Conservation (phyloP, 35 echinoderm and acorn worm species). For the Lytechinus variegatus region DNA sequence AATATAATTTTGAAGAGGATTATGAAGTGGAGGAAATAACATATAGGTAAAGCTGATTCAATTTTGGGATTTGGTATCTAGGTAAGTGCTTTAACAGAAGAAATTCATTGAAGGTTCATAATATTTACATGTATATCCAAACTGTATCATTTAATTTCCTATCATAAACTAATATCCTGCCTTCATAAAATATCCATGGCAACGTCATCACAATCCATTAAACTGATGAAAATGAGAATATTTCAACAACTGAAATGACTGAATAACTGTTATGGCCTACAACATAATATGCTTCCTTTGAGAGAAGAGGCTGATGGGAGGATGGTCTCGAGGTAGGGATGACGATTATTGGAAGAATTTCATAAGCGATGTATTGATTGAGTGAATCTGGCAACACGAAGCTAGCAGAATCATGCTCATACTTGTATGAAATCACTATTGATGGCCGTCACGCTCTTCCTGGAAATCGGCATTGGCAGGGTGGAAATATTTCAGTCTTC, state of each 20-base stretch:
- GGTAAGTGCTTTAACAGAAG: not conserved
- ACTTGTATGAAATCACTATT: not conserved
- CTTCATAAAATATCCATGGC: not conserved
- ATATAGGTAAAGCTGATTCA: not conserved
- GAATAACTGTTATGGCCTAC: not conserved
- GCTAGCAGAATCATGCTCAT: not conserved
- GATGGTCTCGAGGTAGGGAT: not conserved
- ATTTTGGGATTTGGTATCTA: not conserved
- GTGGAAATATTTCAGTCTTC: slow-evolving; percentile 26
- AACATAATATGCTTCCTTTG: not conserved
- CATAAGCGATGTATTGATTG: slow-evolving; percentile 1
- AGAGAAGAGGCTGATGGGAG: not conserved
- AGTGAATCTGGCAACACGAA: not conserved
- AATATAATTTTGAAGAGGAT: not conserved
- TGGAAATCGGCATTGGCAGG: not conserved
- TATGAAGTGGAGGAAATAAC: not conserved
- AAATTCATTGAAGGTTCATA: not conserved
- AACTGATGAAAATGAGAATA: not conserved
- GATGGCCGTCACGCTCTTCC: not conserved
- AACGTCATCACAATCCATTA: not conserved
- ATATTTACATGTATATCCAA: not conserved
- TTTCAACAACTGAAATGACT: not conserved
- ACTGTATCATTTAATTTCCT: not conserved
- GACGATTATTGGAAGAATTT: not conserved
- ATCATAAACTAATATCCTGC: not conserved